Percentiles rank a stretch among this genome's conserved stretches.
Evolutionary conservation across 2,797 vertebrate species (phyloP).

Genomic region (Labeo calbasu): DNA sequence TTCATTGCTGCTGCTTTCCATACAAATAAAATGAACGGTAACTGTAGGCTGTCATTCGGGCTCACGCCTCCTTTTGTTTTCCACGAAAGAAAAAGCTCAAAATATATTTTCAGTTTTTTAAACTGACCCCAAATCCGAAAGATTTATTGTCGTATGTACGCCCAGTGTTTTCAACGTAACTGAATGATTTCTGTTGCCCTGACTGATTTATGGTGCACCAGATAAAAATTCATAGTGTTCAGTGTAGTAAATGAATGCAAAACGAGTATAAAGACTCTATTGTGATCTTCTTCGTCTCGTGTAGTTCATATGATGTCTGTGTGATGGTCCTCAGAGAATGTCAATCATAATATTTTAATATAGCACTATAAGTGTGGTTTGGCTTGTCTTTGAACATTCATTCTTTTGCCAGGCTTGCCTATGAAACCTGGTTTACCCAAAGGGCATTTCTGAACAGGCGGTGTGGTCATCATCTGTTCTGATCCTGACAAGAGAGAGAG

Average conservation of each 20-base stretch:
- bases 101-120: background rate
- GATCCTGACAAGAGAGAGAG: slow-evolving; percentile 8
- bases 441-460: background rate
- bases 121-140: background rate
- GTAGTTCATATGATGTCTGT: background rate
- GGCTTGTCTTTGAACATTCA: background rate
- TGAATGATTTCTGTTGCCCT: background rate
- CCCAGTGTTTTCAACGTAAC: background rate
- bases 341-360: background rate
- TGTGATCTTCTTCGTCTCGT: background rate
- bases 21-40: background rate
- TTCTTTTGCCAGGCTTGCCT: slow-evolving; percentile 3
- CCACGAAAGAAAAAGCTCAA: background rate
- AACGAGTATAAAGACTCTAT: background rate
- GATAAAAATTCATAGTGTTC: background rate
- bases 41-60: background rate
- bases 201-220: background rate
- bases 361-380: background rate
- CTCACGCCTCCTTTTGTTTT: background rate
- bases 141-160: background rate
- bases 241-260: background rate
- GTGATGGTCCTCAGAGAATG: background rate
- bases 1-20: background rate
- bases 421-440: background rate
- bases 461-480: slow-evolving; percentile 23